Evolutionary conservation across 2,797 vertebrate species (phyloP).

Genomic region (Coreius guichenoti): DNA sequence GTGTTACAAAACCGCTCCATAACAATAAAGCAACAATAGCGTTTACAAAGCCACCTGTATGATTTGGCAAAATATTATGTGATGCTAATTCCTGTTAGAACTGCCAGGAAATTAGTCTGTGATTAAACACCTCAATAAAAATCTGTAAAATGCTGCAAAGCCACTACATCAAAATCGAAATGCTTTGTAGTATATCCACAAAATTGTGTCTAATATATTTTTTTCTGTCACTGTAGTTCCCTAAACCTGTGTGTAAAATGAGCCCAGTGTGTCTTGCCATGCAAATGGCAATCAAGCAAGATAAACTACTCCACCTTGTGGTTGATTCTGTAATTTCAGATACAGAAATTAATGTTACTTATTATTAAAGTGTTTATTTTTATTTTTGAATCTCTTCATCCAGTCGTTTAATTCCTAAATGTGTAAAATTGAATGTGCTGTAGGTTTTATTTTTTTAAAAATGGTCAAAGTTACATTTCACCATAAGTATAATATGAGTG

Average conservation of each 20-base stretch:
- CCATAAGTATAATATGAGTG: neutral
- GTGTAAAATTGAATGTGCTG: neutral
- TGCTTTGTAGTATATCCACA: neutral
- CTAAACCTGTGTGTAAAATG: neutral
- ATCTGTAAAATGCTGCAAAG: neutral
- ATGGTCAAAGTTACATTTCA: neutral
- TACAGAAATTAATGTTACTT: neutral
- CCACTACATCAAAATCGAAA: neutral
- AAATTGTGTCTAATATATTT: neutral
- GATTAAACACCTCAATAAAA: neutral
- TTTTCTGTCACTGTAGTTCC: neutral
- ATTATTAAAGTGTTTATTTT: neutral
- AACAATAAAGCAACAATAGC: conserved; percentile 41
- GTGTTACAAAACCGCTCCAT: neutral
- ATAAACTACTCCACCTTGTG: neutral
- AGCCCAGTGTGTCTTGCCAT: neutral
- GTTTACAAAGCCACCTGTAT: neutral
- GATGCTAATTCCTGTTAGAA: neutral
- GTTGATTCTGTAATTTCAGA: neutral
- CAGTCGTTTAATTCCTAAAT: neutral
- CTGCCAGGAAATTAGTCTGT: neutral
- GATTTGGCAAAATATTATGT: neutral
- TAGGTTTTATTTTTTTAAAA: neutral
- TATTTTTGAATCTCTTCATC: neutral
- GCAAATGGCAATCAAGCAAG: neutral